A percentile compares a stretch with the other conserved stretches of the same genome.
phyloP scores from a whole-genome alignment of 2,113 vertebrate genomes.

The Pungitius pungitius region DNA sequence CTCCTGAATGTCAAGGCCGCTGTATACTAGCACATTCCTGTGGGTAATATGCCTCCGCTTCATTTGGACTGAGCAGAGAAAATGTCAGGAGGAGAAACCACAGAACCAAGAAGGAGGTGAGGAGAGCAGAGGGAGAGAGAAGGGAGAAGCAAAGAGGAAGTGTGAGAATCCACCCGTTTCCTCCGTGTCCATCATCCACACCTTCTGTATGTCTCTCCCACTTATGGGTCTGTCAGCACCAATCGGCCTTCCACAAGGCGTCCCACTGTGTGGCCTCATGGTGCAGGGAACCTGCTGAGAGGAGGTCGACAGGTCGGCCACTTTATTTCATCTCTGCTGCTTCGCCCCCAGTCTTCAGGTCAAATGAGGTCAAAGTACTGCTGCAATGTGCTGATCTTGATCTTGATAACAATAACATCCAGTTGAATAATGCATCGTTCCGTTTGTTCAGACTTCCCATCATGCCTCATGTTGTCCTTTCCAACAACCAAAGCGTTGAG shows the following conservation, averaged over 20 bases:
- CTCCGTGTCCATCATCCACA: conserved; percentile 55
- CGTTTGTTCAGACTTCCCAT: not conserved
- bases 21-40: conserved; percentile 32
- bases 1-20: conserved; percentile 35
- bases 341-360: not conserved
- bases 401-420: not conserved
- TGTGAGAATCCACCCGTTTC: conserved; percentile 53
- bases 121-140: conserved; percentile 47
- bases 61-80: conserved; percentile 34
- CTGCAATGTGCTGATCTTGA: too few relatives aligned
- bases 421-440: not conserved
- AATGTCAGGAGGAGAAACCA: conserved; percentile 33
- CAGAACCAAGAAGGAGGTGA: conserved; percentile 39
- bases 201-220: conserved; percentile 9
- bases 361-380: too few relatives aligned
- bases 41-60: conserved; percentile 46
- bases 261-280: conserved; percentile 11
- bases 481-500: conserved; percentile 19
- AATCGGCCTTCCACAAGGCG: conserved; percentile 16
- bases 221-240: not conserved
- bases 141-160: conserved; percentile 38
- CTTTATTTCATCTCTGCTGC: too few relatives aligned
- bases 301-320: too few relatives aligned
- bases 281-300: not conserved
- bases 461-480: not conserved